Evolutionary conservation across 30 jellyfish, hydroid and myxozoan species (phyloP), one percentile per base, ranked within the genome.

Genomic region (Turritopsis dohrnii): DNA sequence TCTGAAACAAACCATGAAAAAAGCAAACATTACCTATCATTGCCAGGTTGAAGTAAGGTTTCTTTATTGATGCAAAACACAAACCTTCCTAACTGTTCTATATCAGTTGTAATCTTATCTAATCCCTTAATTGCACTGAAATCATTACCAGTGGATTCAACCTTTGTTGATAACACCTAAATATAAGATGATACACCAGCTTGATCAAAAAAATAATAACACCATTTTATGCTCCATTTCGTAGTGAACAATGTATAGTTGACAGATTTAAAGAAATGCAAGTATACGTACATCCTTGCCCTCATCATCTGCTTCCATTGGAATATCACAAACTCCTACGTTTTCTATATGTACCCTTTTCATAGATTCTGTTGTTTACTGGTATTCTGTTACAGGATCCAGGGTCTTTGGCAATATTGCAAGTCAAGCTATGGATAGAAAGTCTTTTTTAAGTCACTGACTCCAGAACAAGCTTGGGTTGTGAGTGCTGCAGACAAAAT

Each of bases 91-190:
- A 92, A 85, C 66, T 75, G 77, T 75, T 92, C 98, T 21, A 88
- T 92, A 28, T 92, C 98, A 28, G 94, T 92, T 30, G 84, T 92
- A 5, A 92, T 88, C 53, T 92, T 90, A 76, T 92, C 98, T 24
- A 92, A 52, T 66, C 87, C 98, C 74, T 92, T 92, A 27, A 92
- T 92, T 1, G 98, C 98, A 21, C 96, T 86, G 72, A 92, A 92
- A 81, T 92, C 98, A 30, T 87, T 92, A 26, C 89, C 90, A 53
- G 88, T 22, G 27, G 89, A 82, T 82, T 82, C 74, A 1, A 82
- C 19, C 17, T 90, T 76, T 41, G n/a, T 30, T 25, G 91, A 21
- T 54, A 91, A 71, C 30, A 83, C 96, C 97, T 91, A 29, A 21
- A 26, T n/a, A n/a, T n/a, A n/a, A n/a, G n/a, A n/a, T n/a, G n/a